Percentiles rank a stretch among this genome's conserved stretches.
phyloP scores from a whole-genome alignment of 2,888 invertebrate genomes.

The Acleris holmiana region DNA sequence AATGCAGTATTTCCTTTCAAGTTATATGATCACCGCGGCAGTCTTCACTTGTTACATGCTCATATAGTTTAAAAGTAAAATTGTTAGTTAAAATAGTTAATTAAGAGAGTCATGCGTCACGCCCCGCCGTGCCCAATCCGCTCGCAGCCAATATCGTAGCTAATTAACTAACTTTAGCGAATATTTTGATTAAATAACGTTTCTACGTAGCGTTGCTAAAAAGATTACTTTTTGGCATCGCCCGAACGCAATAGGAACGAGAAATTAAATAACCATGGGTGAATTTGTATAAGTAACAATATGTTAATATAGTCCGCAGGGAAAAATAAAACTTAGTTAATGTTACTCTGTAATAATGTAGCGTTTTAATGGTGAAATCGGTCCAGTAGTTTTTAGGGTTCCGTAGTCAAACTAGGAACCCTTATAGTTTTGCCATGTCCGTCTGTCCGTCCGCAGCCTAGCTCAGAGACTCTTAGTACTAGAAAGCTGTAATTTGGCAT shows the following conservation, averaged over 20 bases:
- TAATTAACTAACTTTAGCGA: conserved; percentile 24
- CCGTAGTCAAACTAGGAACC: no score
- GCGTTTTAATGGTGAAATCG: no score
- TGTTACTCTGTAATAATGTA: no score
- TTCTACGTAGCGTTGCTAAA: not conserved
- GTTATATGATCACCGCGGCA: not conserved
- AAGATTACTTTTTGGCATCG: conserved; percentile 9
- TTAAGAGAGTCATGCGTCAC: conserved; percentile 16
- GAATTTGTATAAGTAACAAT: no score
- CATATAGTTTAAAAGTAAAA: conserved; percentile 23
- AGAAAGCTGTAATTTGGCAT: no score
- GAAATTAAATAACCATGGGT: not conserved
- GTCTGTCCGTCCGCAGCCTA: no score
- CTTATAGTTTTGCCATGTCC: no score
- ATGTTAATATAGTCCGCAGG: no score
- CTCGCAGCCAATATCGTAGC: conserved; percentile 17
- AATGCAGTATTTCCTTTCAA: no score
- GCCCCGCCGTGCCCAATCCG: conserved; percentile 18
- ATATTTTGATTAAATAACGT: conserved; percentile 29
- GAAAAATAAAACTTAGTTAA: no score
- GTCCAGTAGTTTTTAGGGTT: no score
- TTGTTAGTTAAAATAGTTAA: conserved; percentile 2
- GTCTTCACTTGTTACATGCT: not conserved
- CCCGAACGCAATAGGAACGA: conserved; percentile 1
- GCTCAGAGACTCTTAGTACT: no score